Percentiles rank a stretch among this genome's conserved stretches.
Conservation (phyloP, 2,797 vertebrate species). For the Enteromius trimaculatus region DNA sequence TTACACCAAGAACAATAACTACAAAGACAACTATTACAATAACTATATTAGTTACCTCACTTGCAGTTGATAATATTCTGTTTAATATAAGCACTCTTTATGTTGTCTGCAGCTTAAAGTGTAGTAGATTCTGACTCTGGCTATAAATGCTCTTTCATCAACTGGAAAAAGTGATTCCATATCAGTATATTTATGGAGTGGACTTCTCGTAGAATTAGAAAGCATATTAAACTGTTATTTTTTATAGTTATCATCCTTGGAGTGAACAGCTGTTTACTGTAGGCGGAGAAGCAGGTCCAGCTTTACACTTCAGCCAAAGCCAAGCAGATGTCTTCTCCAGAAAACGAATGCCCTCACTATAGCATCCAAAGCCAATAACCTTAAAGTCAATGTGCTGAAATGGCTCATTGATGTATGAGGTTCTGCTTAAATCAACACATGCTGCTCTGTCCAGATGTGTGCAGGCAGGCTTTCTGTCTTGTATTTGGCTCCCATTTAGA, state of each 20-base stretch:
- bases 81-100: neutral
- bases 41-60: neutral
- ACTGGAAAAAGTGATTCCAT: neutral
- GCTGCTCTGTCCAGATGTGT: slow-evolving; percentile 26
- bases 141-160: neutral
- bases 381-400: slow-evolving; percentile 36
- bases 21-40: neutral
- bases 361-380: slow-evolving; percentile 41
- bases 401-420: slow-evolving; percentile 48
- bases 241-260: neutral
- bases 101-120: neutral
- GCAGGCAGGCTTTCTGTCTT: slow-evolving; percentile 36
- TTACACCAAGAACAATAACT: neutral
- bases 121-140: neutral
- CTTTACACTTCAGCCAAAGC: slow-evolving; percentile 37
- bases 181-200: neutral
- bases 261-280: neutral
- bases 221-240: neutral
- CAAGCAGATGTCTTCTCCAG: slow-evolving; percentile 42
- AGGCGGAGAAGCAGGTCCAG: slow-evolving; percentile 28
- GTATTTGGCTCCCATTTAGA: slow-evolving; percentile 38
- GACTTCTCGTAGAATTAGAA: neutral
- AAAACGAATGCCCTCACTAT: slow-evolving; percentile 41
- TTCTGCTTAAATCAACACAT: slow-evolving; percentile 18
- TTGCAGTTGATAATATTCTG: neutral